Conservation (phyloP, 2,888 invertebrate genomes). For the Chrysina gloriosa region DNA sequence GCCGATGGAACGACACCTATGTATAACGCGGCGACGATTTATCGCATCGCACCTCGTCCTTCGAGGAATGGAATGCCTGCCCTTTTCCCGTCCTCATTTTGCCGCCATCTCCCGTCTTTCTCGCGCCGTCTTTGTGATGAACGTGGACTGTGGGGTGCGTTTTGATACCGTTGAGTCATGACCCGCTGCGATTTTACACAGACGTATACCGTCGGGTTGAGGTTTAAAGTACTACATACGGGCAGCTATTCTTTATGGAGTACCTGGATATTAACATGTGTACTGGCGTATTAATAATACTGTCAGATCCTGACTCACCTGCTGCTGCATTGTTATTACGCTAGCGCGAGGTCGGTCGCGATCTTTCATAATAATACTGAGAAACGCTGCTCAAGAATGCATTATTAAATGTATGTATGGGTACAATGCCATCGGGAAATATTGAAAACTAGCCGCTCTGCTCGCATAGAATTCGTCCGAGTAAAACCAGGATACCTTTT, state of each 20-base stretch:
- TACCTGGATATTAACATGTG: background rate
- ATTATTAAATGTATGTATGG: too few relatives aligned
- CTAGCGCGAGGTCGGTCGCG: background rate
- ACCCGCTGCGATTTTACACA: background rate
- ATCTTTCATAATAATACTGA: background rate
- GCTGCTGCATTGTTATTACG: background rate
- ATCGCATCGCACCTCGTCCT: background rate
- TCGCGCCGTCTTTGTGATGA: background rate
- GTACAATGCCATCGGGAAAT: too few relatives aligned
- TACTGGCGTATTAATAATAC: background rate
- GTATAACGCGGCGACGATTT: background rate
- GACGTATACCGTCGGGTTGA: background rate
- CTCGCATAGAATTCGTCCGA: too few relatives aligned
- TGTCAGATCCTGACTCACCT: background rate
- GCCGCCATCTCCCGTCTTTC: background rate
- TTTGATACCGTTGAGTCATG: background rate
- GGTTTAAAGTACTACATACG: too few relatives aligned
- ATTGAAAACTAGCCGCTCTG: too few relatives aligned
- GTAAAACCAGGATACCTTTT: too few relatives aligned
- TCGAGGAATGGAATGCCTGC: background rate
- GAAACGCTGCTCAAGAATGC: too few relatives aligned
- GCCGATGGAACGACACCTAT: slow-evolving; percentile 52
- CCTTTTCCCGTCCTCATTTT: background rate
- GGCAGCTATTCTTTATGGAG: background rate
- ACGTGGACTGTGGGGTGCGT: background rate